Base-by-base conservation (phyloP, 2,113 vertebrate genomes). In the Hippocampus mohnikei region DNA sequence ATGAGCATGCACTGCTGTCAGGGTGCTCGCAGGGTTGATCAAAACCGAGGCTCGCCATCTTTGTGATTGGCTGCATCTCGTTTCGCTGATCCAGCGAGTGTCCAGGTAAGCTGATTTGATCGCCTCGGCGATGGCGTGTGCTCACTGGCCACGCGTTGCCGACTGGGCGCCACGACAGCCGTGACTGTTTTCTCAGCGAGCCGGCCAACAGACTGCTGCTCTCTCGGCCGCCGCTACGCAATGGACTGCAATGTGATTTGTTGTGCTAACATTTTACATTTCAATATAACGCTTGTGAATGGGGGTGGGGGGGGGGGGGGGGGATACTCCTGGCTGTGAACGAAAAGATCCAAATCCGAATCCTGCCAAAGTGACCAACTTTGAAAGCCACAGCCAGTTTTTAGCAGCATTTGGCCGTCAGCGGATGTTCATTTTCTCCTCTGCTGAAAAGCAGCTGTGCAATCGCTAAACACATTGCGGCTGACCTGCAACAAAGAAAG, bases 141-240 rank as follows among this genome's bases (percentile, higher is more conserved):
- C 10, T 3, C 27, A 18, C 13, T 8, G 58, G 81, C 82, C 65
- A 52, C 63, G 83, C 78, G 80, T 84, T 83, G 84, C 78, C 80
- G 73, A 84, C 81, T 79, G 79, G 78, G 80, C 85, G 72, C 75
- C 77, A 66, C 76, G 75, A 66, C 78, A 79, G 81, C 69, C 81
- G 70, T 83, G 81, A 83, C 80, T 77, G 81, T 84, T 87, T 84
- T 75, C 84, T 85, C 76, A 81, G 78, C 68, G 79, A 68, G 79
- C 72, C 71, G 74, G 79, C 79, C 81, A 76, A 78, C 83, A 77
- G 74, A 58, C 71, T 64, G 80, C 82, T 72, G 81, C 81, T 84
- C 80, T 67, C 73, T 13, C 78, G 66, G 81, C 85, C 80, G 80
- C 80, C 76, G 70, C 72, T 59, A 66, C 67, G 33, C 33, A 37